Base-by-base conservation (phyloP, 2,888 invertebrate genomes). In the Stenolophus ochropezus region DNA sequence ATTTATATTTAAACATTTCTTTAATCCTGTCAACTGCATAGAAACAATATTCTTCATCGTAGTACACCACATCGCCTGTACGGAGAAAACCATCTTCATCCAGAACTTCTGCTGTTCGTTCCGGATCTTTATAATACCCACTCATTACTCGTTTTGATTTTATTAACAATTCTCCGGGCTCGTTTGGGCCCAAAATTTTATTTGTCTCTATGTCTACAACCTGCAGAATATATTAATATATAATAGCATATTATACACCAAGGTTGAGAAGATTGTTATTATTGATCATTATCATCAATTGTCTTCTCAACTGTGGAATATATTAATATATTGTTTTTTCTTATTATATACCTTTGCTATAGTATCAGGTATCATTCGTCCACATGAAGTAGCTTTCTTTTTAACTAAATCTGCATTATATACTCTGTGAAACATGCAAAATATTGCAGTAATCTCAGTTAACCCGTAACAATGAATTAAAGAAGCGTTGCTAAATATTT, bases 1-100 rank as follows among this genome's bases (percentile, higher is more conserved):
- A 79, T 56, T 85, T 83, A 61, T 86, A 86, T 77, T 86, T 87
- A 73, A 87, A 86, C 81, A 86, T 86, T 56, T 87, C 87, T 73
- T 86, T 86, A 2, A 85, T 82, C 21, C 87, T 83, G 58, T 86
- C 86, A 0, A 85, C 83, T 20, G 87, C 84, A 76, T 85, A 87
- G 5, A 87, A 47, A 74, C 85, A 86, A 20, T 84, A 82, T 51
- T 87, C 85, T 69, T 86, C 85, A 82, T 87, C 86, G 73, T 85
- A 87, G 81, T 86, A 85, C 0, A 86, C 87, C 1, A 86, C 75
- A 82, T 87, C 87, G 3, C 87, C 87, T 1, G 85, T 85, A 83
- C 84, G 85, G 14, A 87, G 56, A 73, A 84, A 87, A 16, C 86
- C 86, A 3, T 86, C 86, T 25, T 83, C 79, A 76, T 87, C 87